These are phyloP conservation scores for Sebastes taczanowskii DNA, from an alignment of 2,797 vertebrate species.

Conservation along the genomic window DNA sequence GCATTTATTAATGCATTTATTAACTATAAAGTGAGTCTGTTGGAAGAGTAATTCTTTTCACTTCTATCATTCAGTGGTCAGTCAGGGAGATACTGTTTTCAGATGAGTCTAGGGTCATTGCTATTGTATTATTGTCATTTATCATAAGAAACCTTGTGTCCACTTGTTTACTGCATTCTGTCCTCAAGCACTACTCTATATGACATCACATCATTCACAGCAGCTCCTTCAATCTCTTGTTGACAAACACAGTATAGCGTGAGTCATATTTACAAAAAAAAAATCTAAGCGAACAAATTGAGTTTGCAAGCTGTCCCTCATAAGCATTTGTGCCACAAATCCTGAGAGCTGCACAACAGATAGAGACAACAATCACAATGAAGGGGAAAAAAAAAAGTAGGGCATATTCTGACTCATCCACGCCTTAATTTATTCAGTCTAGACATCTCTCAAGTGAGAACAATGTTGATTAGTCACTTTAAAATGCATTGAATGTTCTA, in stretches of 20 bases:
- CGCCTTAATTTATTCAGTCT: background rate
- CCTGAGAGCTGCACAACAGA: background rate
- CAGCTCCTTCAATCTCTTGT: constrained; percentile 4
- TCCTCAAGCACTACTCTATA: background rate
- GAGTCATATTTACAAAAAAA: background rate
- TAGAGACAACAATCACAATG: background rate
- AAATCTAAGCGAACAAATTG: background rate
- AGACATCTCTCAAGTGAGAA: background rate
- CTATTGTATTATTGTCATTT: constrained; percentile 16
- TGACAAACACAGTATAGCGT: background rate
- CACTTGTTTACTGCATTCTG: background rate
- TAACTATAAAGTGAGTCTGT: background rate
- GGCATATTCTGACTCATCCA: background rate
- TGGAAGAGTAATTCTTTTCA: background rate
- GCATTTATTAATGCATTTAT: background rate
- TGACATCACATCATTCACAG: constrained; percentile 21
- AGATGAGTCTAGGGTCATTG: constrained; percentile 2
- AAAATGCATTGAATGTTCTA: background rate
- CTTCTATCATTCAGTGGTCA: background rate
- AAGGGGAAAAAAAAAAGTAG: background rate
- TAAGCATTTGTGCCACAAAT: constrained; percentile 1
- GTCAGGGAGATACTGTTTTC: background rate
- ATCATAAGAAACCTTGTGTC: constrained; percentile 28
- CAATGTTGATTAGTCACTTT: background rate
- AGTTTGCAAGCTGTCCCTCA: background rate